Conservation (phyloP, 2,113 vertebrate genomes). For the Panurus biarmicus region DNA sequence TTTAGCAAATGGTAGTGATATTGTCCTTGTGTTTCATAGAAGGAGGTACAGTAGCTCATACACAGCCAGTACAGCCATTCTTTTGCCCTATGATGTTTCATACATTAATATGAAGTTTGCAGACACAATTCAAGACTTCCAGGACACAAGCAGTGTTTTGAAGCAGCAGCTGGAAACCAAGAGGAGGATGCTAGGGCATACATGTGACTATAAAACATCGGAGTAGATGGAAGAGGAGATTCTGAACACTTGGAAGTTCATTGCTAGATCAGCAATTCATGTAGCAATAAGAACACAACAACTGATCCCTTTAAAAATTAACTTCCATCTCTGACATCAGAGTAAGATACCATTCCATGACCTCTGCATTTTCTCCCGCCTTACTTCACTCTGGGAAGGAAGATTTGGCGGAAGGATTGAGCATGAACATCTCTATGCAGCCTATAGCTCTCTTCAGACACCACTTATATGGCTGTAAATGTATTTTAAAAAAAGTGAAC, state of each 20-base stretch:
- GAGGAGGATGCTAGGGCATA: background rate
- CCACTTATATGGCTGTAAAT: background rate
- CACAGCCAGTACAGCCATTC: background rate
- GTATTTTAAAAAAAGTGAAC: background rate
- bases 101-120: background rate
- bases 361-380: background rate
- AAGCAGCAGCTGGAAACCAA: background rate
- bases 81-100: accelerated
- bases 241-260: background rate
- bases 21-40: background rate
- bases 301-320: background rate
- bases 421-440: background rate
- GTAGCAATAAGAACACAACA: background rate
- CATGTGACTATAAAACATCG: background rate
- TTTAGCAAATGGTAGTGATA: background rate
- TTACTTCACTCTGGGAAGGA: background rate
- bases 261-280: background rate
- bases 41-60: background rate
- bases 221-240: background rate
- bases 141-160: background rate
- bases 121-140: background rate
- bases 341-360: background rate
- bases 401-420: background rate
- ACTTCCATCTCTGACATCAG: background rate
- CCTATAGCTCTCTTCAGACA: background rate